Percentiles rank a stretch among this genome's conserved stretches.
Evolutionary conservation across 2,113 vertebrate genomes (phyloP).

Genomic region (Tympanuchus pallidicinctus): DNA sequence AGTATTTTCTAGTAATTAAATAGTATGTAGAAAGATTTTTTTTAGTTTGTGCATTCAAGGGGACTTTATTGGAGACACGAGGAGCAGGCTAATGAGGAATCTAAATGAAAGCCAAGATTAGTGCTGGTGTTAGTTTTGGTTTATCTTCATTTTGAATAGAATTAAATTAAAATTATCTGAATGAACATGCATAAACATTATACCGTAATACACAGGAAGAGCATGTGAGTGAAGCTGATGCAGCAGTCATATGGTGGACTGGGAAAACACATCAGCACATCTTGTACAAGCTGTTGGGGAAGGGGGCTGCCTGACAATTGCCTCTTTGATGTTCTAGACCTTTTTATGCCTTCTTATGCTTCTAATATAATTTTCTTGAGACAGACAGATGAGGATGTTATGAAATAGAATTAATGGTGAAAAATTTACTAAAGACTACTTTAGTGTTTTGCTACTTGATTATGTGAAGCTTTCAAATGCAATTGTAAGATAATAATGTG

Average conservation of each 20-base stretch:
- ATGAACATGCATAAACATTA: background rate
- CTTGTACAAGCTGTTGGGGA: constrained; percentile 3
- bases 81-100: background rate
- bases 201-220: background rate
- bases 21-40: background rate
- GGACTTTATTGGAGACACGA: background rate
- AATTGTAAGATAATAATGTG: constrained; percentile 25
- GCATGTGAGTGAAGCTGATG: background rate
- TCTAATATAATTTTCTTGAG: constrained; percentile 41
- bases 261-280: constrained; percentile 21
- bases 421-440: constrained; percentile 48
- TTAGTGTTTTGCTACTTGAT: constrained; percentile 24
- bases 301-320: constrained; percentile 32
- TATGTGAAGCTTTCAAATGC: constrained; percentile 46
- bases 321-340: constrained; percentile 48
- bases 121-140: background rate
- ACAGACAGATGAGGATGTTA: background rate
- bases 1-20: background rate
- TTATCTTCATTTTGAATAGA: background rate
- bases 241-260: background rate
- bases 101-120: background rate
- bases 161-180: background rate
- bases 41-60: background rate
- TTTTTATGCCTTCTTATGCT: constrained; percentile 8
- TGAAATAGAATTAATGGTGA: constrained; percentile 37